Evolutionary conservation across 2,113 vertebrate genomes (phyloP).

Genomic region (Bufo bufo): DNA sequence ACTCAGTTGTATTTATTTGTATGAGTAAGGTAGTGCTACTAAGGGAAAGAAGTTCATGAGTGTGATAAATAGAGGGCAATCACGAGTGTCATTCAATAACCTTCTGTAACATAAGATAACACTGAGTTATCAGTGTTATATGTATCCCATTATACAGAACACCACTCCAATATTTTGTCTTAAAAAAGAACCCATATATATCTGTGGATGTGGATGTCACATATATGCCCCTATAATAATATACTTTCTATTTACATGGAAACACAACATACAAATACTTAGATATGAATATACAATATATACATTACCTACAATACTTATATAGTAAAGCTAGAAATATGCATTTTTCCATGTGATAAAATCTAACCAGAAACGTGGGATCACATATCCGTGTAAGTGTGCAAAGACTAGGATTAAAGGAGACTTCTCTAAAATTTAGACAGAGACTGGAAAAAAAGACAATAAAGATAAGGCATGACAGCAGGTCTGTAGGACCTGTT

Average conservation of each 20-base stretch:
- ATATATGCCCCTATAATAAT: not conserved
- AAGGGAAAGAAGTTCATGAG: not conserved
- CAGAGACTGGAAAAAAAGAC: conserved; percentile 82
- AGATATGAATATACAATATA: not conserved
- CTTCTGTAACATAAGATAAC: not conserved
- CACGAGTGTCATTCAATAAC: not conserved
- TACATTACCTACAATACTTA: not conserved
- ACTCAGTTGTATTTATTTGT: not conserved
- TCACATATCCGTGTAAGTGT: conserved; percentile 79
- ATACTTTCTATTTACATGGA: not conserved
- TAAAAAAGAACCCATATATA: not conserved
- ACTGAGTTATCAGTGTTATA: not conserved
- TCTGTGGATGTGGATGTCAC: not conserved
- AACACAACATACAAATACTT: not conserved
- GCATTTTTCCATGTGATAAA: not conserved
- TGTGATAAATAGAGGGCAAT: conserved; percentile 11
- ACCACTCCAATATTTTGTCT: not conserved
- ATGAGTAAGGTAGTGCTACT: not conserved
- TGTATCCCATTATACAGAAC: not conserved
- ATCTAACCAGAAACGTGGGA: conserved; percentile 36
- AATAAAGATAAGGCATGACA: conserved; percentile 92
- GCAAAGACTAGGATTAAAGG: conserved; percentile 79
- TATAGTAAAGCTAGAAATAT: not conserved
- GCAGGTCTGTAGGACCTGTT: conserved; percentile 67
- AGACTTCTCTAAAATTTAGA: conserved; percentile 76